Percentiles rank a stretch among this genome's conserved stretches.
phyloP scores from a whole-genome alignment of 2,113 vertebrate genomes.

The Lathamus discolor region DNA sequence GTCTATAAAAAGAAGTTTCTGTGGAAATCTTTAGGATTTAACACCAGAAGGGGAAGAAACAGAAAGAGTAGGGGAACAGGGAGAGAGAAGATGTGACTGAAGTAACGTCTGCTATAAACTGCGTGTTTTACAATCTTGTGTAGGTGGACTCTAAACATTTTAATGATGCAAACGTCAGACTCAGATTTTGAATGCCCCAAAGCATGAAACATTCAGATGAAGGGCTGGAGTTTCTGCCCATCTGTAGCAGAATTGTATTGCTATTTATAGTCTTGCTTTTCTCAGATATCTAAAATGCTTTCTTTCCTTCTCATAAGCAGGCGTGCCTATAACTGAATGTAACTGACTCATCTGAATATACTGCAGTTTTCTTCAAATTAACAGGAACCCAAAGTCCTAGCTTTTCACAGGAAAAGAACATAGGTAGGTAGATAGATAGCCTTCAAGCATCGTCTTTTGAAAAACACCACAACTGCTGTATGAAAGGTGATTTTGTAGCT shows the following conservation, averaged over 20 bases:
- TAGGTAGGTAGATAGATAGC: not conserved
- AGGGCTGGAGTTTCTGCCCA: slow-evolving; percentile 39
- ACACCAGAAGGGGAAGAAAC: not conserved
- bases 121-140: slow-evolving; percentile 52
- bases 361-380: not conserved
- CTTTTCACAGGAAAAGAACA: not conserved
- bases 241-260: slow-evolving; percentile 3
- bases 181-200: slow-evolving; percentile 4
- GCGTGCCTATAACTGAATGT: not conserved
- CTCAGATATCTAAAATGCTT: slow-evolving; percentile 9
- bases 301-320: not conserved
- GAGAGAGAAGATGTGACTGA: slow-evolving; percentile 10
- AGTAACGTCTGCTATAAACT: slow-evolving; percentile 14
- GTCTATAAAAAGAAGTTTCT: slow-evolving; percentile 53
- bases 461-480: not conserved
- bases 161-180: slow-evolving; percentile 50
- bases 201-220: slow-evolving; percentile 45
- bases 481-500: not conserved
- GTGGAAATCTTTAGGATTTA: slow-evolving; percentile 31
- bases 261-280: slow-evolving; percentile 46
- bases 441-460: not conserved
- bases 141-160: slow-evolving; percentile 58
- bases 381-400: not conserved
- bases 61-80: not conserved
- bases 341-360: not conserved